A percentile compares a stretch with the other conserved stretches of the same genome.
Evolutionary conservation across 1,140 invertebrate species (phyloP).

Genomic region (Spodoptera litura): DNA sequence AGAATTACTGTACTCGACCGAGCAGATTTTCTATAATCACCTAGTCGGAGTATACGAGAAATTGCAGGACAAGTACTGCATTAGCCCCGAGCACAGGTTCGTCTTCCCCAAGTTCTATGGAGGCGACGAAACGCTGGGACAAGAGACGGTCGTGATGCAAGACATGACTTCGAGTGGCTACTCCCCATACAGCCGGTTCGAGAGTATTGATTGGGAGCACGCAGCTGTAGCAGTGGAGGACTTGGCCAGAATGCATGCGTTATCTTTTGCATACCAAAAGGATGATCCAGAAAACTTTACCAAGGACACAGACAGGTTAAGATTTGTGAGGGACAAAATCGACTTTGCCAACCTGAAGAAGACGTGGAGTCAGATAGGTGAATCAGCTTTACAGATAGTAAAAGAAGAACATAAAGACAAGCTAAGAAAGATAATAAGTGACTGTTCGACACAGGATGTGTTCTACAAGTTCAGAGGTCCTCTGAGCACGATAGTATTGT

Average conservation of each 20-base stretch:
- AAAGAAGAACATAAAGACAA: conserved; percentile 56
- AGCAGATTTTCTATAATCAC: conserved; percentile 65
- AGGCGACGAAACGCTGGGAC: conserved; percentile 36
- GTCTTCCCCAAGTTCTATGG: conserved; percentile 69
- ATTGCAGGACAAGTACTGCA: conserved; percentile 58
- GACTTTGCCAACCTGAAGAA: conserved; percentile 9
- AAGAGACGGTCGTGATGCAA: conserved; percentile 69
- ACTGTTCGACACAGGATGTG: conserved; percentile 12
- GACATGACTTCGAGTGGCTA: conserved; percentile 65
- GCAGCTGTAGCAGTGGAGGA: conserved; percentile 57
- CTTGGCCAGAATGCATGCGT: conserved; percentile 69
- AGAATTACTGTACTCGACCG: conserved; percentile 62
- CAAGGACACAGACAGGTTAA: conserved; percentile 49
- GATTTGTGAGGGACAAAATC: conserved; percentile 20
- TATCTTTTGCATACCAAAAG: conserved; percentile 67
- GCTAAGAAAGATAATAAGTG: conserved; percentile 48
- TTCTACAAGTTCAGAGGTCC: conserved; percentile 51
- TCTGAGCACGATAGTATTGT: conserved; percentile 56
- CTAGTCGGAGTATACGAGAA: conserved; percentile 60
- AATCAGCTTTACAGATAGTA: conserved; percentile 25
- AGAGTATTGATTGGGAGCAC: conserved; percentile 65
- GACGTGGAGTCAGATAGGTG: conserved; percentile 41
- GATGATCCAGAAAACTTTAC: conserved; percentile 66
- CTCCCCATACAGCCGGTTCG: conserved; percentile 56
- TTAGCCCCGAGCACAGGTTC: conserved; percentile 58